Evolutionary conservation across 1,140 invertebrate species (phyloP), one percentile per base, ranked within the genome.

Genomic region (Sminthurides bifidus): DNA sequence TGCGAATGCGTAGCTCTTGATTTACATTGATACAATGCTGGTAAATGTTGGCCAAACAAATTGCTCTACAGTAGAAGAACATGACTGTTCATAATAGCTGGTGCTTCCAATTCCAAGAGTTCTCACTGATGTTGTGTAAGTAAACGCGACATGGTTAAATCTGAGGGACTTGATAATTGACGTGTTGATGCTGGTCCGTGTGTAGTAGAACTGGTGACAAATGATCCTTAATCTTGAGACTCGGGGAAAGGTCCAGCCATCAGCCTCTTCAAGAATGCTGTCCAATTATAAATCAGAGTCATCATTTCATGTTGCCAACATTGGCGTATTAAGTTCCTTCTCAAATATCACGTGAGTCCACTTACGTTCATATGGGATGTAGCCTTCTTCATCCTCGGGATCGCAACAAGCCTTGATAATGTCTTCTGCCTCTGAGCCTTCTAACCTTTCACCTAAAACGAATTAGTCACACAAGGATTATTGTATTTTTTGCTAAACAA

Each of bases 311-410:
- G 37, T n/a, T 6, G 48, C 15, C 12, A 62, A n/a, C 56, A 35
- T 56, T 15, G 12, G 24, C 8, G 31, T 43, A 10, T 8, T 10
- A 10, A 10, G n/a, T n/a, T n/a, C 15, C 6, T 24, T 10, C 43
- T 30, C 19, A 40, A 17, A n/a, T 23, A n/a, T 8, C 8, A 10
- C n/a, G n/a, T 10, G 8, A 8, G 21, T 17, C 15, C 30, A 27
- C 86, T 87, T 80, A 92, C 90, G 84, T 72, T 83, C 82, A 76
- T 92, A 93, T 67, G 86, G 87, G 77, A 93, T 86, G 76, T 89
- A 87, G 69, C 91, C 91, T 66, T 95, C 91, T 41, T 93, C 88
- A 75, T 95, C 90, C 77, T 92, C 89, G 66, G 83, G 77, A 67
- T 88, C 86, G 78, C 87, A 82, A 75, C 87, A 91, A 68, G 87